Evolutionary conservation across 2,888 invertebrate species (phyloP).

Genomic region (Dryadula phaetusa): DNA sequence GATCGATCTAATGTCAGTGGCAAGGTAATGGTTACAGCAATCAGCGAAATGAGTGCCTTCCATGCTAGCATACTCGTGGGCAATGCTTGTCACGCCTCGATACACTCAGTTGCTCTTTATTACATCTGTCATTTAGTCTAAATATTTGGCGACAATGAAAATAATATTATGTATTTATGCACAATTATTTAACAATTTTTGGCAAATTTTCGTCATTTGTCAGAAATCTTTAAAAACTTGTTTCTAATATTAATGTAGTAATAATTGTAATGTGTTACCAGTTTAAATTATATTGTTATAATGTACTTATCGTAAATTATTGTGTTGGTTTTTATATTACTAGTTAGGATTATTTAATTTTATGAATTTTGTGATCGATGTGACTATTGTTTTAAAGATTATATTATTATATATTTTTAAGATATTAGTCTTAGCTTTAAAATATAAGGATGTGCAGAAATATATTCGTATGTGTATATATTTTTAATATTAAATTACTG

Average conservation of each 20-base stretch:
- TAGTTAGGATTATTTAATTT: too few relatives aligned
- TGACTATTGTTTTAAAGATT: too few relatives aligned
- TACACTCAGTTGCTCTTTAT: conserved; percentile 39
- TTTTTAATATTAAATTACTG: too few relatives aligned
- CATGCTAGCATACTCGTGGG: conserved; percentile 38
- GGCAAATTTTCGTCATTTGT: conserved; percentile 10
- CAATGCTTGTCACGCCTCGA: conserved; percentile 45
- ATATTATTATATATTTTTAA: too few relatives aligned
- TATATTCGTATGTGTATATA: too few relatives aligned
- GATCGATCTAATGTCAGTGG: conserved; percentile 34
- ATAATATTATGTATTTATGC: conserved; percentile 13
- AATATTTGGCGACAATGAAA: conserved; percentile 28
- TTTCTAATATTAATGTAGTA: too few relatives aligned
- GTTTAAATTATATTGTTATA: too few relatives aligned
- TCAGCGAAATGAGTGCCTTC: conserved; percentile 49
- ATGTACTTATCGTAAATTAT: too few relatives aligned
- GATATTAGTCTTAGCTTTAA: too few relatives aligned
- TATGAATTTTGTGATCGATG: too few relatives aligned
- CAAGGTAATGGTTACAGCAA: conserved; percentile 43
- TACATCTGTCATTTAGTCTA: conserved; percentile 29
- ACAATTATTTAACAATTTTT: conserved; percentile 14
- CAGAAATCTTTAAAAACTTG: background rate
- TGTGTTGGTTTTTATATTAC: too few relatives aligned
- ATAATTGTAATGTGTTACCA: background rate
- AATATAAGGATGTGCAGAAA: too few relatives aligned